A percentile compares a stretch with the other conserved stretches of the same genome.
Conservation (phyloP, 2,113 vertebrate genomes). For the Sceloporus tristichus region DNA sequence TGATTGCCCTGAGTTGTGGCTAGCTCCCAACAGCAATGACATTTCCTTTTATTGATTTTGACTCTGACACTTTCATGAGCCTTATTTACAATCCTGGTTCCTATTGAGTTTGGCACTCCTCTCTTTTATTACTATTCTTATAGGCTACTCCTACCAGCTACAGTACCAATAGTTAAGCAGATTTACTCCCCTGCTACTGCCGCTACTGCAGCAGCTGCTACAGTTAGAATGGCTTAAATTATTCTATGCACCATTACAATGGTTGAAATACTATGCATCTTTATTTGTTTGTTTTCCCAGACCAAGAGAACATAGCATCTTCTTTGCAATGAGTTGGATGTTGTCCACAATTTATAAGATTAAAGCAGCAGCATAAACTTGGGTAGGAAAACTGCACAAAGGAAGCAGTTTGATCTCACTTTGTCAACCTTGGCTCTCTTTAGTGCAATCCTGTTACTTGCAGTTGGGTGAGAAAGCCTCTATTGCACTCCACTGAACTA, state of each 20-base stretch:
- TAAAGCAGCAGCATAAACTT: background rate
- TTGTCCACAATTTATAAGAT: background rate
- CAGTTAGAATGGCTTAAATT: background rate
- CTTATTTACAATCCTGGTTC: slow-evolving; percentile 59
- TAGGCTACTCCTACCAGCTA: background rate
- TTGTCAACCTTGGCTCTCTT: no score
- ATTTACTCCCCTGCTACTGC: background rate
- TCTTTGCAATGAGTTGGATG: background rate
- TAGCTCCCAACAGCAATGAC: slow-evolving; percentile 25
- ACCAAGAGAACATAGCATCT: slow-evolving; percentile 3
- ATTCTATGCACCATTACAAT: background rate
- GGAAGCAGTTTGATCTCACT: no score
- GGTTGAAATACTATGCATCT: slow-evolving; percentile 9
- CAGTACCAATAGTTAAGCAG: background rate
- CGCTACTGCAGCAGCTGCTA: background rate
- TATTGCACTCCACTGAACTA: no score
- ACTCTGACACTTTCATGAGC: slow-evolving; percentile 55
- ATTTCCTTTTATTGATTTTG: slow-evolving; percentile 58
- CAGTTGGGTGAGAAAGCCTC: no score
- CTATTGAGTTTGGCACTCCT: slow-evolving; percentile 48
- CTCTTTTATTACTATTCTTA: slow-evolving; percentile 41
- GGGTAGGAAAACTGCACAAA: background rate
- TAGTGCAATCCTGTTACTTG: no score
- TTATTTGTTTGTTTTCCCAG: slow-evolving; percentile 7
- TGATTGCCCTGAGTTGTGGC: slow-evolving; percentile 43